Conservation (phyloP, 1,140 invertebrate genomes). For the Radopholus similis region DNA sequence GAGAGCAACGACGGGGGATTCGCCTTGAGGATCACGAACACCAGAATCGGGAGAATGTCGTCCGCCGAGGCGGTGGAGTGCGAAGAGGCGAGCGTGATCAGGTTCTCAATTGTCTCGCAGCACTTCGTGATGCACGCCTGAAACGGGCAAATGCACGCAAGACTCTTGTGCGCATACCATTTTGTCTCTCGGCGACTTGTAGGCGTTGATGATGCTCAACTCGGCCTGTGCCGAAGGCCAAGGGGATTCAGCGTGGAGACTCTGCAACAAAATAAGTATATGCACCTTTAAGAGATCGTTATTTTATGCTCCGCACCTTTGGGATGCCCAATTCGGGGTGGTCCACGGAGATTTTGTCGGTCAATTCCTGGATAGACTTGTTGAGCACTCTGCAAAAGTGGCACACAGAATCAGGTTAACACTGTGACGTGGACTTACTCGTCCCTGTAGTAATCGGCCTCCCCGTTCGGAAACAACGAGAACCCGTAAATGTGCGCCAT, state of each 20-base stretch:
- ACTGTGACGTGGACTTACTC: conserved; percentile 70
- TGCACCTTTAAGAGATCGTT: background rate
- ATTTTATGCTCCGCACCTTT: conserved; percentile 18
- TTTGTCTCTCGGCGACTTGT: conserved; percentile 89
- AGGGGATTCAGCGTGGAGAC: conserved; percentile 82
- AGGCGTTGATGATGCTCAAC: conserved; percentile 83
- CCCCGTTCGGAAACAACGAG: conserved; percentile 92
- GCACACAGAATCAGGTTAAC: conserved; percentile 1
- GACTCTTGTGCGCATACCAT: conserved; percentile 61
- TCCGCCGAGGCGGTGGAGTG: conserved; percentile 84
- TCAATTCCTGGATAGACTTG: conserved; percentile 39
- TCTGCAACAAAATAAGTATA: conserved; percentile 51
- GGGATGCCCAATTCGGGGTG: conserved; percentile 51
- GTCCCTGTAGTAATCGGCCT: conserved; percentile 86
- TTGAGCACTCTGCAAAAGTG: conserved; percentile 47
- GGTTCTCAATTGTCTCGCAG: conserved; percentile 81
- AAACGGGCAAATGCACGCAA: background rate
- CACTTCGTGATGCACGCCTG: conserved; percentile 75
- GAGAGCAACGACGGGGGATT: conserved; percentile 91
- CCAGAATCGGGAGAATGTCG: conserved; percentile 90
- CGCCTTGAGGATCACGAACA: conserved; percentile 87
- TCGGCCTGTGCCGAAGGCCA: conserved; percentile 94
- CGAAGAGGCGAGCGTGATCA: conserved; percentile 68
- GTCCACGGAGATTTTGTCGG: conserved; percentile 33
- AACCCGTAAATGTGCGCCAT: conserved; percentile 84